Evolutionary conservation across 1,140 invertebrate species (phyloP), one percentile per base, ranked within the genome.

Genomic region (Magallana ariakensis): DNA sequence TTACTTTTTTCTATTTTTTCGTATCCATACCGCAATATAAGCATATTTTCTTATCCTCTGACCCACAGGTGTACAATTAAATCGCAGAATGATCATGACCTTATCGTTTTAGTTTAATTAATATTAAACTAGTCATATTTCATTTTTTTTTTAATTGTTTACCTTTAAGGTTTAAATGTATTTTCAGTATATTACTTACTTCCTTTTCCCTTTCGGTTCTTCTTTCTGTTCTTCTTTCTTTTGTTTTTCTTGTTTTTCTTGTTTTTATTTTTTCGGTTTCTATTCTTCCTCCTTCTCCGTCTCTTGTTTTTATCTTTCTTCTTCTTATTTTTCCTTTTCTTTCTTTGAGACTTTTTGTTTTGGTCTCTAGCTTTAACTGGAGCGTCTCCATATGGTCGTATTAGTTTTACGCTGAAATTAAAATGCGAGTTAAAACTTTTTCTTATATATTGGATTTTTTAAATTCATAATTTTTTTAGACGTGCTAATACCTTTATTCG

Each of bases 321-420:
- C 83, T 85, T 91, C 75, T 85, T 90, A 26, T 87, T 91, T 85
- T 85, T 90, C 33, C 87, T 89, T 84, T 90, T 91, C 80, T 87
- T 85, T 62, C 85, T 87, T 87, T 75, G 83, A 84, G 83, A 80
- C 22, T 46, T 54, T 84, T 75, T 82, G 33, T 60, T 83, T 60
- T 86, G 85, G 26, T 75, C 80, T 22, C 87, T 83, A 46, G 83
- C 80, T 56, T 88, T 80, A 9, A 89, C 84, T 8, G 88, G 88
- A 8, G 90, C 85, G 60, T 92, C 81, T 9, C 90, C 88, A 88
- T 88, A 75, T 80, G 16, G 83, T 19, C 84, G 26, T 57, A 87
- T 80, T 80, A 83, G 81, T 16, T 83, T 19, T 62, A 70, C 57
- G 75, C 80, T 33, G 19, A n/a, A 66, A 62, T 15, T 62, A 70